Evolutionary conservation across 2,797 vertebrate species (phyloP).

Genomic region (Prionace glauca): DNA sequence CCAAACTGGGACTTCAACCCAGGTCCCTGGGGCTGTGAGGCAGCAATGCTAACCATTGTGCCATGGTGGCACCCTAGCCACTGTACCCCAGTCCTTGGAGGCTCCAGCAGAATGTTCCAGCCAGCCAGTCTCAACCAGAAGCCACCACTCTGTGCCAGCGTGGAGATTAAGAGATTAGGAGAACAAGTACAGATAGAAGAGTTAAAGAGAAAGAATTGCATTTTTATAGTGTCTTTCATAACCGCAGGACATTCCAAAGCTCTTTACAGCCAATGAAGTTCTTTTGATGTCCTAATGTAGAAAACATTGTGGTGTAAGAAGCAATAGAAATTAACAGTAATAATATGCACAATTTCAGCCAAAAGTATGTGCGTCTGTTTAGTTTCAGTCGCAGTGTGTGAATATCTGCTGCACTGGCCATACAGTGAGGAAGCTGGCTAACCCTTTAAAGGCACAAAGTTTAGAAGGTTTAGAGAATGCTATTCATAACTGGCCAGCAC

Average conservation of each 20-base stretch:
- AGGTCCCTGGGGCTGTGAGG: too few relatives aligned
- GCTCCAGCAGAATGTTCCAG: background rate
- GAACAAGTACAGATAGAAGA: background rate
- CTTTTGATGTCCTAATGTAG: background rate
- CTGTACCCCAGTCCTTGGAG: background rate
- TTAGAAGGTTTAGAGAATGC: background rate
- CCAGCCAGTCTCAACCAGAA: background rate
- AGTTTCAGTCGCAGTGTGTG: background rate
- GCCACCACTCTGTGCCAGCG: background rate
- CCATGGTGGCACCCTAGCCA: too few relatives aligned
- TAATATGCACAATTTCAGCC: background rate
- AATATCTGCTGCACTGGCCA: background rate
- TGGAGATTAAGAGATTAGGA: background rate
- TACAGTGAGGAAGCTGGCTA: background rate
- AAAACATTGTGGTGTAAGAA: background rate
- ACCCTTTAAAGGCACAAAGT: background rate
- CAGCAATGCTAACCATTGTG: too few relatives aligned
- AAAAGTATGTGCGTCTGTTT: background rate
- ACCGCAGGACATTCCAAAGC: background rate
- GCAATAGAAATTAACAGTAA: background rate
- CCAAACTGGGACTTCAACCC: too few relatives aligned
- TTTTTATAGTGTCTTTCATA: background rate
- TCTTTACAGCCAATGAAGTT: background rate
- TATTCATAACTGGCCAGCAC: conserved; percentile 3
- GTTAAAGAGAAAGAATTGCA: background rate